phyloP scores from a whole-genome alignment of 2,888 invertebrate genomes.

The Camptogramma bilineatum region DNA sequence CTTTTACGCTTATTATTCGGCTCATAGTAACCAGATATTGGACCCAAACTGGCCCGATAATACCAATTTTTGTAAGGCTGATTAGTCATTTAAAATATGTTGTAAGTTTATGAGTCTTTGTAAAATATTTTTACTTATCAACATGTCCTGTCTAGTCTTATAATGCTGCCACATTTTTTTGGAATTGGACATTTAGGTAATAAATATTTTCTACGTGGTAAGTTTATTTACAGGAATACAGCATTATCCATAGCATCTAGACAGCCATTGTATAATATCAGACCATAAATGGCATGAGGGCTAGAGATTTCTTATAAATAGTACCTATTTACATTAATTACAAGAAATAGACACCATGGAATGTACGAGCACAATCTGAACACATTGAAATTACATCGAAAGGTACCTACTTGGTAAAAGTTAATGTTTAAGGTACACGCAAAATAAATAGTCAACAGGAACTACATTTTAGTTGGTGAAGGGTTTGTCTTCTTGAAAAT shows the following conservation, averaged over 20 bases:
- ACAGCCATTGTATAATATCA: not conserved
- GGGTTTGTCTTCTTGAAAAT: conserved; percentile 7
- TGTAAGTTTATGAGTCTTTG: not conserved
- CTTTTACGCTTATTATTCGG: not conserved
- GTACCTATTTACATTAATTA: conserved; percentile 57
- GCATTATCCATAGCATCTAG: not conserved
- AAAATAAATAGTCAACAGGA: conserved; percentile 34
- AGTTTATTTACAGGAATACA: not conserved
- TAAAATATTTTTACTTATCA: not conserved
- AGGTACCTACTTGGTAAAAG: conserved; percentile 21
- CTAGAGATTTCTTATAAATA: conserved; percentile 33
- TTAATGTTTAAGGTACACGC: conserved; percentile 2
- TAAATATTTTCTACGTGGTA: not conserved
- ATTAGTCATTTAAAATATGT: not conserved
- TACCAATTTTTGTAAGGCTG: not conserved
- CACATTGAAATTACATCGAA: conserved; percentile 40
- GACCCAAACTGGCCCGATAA: not conserved
- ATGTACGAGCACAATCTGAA: conserved; percentile 58
- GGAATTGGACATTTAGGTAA: too few relatives aligned
- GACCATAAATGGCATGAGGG: conserved; percentile 60
- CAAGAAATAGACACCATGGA: conserved; percentile 53
- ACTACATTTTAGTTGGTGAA: conserved; percentile 33
- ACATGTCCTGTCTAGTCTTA: not conserved
- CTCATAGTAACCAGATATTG: not conserved
- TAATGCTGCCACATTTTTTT: not conserved